Conservation (phyloP, 2,797 vertebrate genomes). For the Esox masquinongy region DNA sequence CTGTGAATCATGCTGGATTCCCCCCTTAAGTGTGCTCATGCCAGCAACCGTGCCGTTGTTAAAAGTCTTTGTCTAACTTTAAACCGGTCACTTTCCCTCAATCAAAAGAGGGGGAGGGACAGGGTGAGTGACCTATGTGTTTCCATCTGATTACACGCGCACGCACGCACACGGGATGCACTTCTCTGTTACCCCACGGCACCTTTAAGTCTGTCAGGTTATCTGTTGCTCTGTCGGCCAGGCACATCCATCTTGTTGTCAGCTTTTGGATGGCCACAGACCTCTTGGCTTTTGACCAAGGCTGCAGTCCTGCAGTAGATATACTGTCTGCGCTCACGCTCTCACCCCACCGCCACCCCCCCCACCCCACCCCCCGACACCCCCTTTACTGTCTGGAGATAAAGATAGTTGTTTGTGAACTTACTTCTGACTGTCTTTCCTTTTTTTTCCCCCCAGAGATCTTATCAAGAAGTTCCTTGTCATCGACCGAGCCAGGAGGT, state of each 20-base stretch:
- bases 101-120: conserved; percentile 25
- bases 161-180: neutral
- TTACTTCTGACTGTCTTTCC: conserved; percentile 16
- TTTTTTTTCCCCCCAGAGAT: conserved; percentile 74
- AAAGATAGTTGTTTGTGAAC: conserved; percentile 9
- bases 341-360: neutral
- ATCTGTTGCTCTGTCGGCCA: neutral
- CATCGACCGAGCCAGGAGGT: conserved; percentile 87
- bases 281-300: neutral
- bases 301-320: neutral
- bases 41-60: neutral
- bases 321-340: neutral
- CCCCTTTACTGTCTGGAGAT: neutral
- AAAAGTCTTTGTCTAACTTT: conserved; percentile 3
- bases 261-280: neutral
- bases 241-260: conserved; percentile 6
- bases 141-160: conserved; percentile 21
- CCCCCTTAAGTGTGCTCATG: neutral
- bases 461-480: conserved; percentile 96
- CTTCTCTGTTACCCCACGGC: neutral
- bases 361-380: neutral
- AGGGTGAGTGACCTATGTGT: neutral
- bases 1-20: conserved; percentile 15
- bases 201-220: neutral
- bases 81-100: conserved; percentile 13